These are phyloP conservation scores for Prostheceraeus crozeri DNA, from an alignment of 2,888 invertebrate species.

Conservation along the genomic window DNA sequence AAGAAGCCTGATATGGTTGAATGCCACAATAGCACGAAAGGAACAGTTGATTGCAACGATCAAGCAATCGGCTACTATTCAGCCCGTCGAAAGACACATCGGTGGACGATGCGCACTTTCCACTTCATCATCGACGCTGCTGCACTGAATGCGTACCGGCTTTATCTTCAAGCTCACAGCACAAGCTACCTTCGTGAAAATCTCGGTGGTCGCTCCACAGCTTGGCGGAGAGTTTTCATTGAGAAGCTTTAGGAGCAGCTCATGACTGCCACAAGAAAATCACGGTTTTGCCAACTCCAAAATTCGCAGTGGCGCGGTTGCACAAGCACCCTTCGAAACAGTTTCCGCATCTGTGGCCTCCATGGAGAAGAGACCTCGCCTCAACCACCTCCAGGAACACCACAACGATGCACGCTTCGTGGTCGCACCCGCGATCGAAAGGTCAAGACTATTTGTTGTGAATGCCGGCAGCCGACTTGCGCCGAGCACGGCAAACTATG, in stretches of 20 bases:
- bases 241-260: too few relatives aligned
- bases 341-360: conserved; percentile 12
- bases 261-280: too few relatives aligned
- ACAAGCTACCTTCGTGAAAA: too few relatives aligned
- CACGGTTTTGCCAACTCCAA: conserved; percentile 4
- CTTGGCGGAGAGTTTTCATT: too few relatives aligned
- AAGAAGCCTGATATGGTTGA: conserved; percentile 1
- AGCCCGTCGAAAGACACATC: conserved; percentile 10
- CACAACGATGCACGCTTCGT: conserved; percentile 27
- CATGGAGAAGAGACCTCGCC: too few relatives aligned
- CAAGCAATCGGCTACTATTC: conserved; percentile 21
- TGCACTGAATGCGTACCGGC: conserved; percentile 21
- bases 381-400: too few relatives aligned
- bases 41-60: conserved; percentile 22
- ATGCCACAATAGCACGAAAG: conserved; percentile 25
- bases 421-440: conserved; percentile 19
- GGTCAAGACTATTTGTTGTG: conserved; percentile 16
- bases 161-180: too few relatives aligned
- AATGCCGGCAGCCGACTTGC: conserved; percentile 26
- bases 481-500: conserved; percentile 2
- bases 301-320: conserved; percentile 16
- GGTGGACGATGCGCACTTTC: conserved; percentile 22
- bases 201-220: too few relatives aligned
- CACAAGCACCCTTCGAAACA: conserved; percentile 8
- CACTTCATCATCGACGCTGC: conserved; percentile 24